Base-by-base conservation (phyloP, 2,797 vertebrate genomes). In the Odontamblyopus lacepedii region DNA sequence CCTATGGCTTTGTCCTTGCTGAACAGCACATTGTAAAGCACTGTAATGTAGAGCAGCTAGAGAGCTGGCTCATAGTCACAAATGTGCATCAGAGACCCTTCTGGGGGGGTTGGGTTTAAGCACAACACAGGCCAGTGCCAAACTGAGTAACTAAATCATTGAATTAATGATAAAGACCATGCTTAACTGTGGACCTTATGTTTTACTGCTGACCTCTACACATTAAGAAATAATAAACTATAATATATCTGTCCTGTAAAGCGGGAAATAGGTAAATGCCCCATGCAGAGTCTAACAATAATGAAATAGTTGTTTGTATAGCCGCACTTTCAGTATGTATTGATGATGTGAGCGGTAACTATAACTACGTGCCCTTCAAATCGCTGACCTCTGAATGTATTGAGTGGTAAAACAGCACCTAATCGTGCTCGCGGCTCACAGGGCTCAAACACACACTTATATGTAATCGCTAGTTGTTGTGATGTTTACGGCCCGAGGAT, bases 401-500 rank as follows among this genome's bases (percentile, higher is more conserved):
- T 70, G 48, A 64, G 50, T 50, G 61, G 67, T 68, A 56, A 41
- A 51, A 35, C 3, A 64, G 44, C 32, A 62, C 60, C 60, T 69
- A 74, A 48, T 32, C 44, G 6, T 71, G 57, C 55, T 53, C 73
- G 78, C 73, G 59, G 63, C 61, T 60, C 6, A 13, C 64, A 75
- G 73, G 77, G 74, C 48, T 78, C 69, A 76, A 44, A 9, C 48
- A 71, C n/a, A 6, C 72, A 30, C 27, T 55, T 48, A 35, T 12
- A 38, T 38, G 61, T 32, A 63, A n/a, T 26, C 6, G 32, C 62
- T 44, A 35, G 62, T 26, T 23, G 62, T 44, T 65, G 63, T 67
- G 77, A 78, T 72, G 78, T 68, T 74, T 12, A 84, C 73, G 70
- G 56, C 76, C 80, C 51, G 85, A 90, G 86, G 79, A 88, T 71